A percentile compares a stretch with the other conserved stretches of the same genome.
Evolutionary conservation across 2,797 vertebrate species (phyloP).

Genomic region (Sebastes hubbsi): DNA sequence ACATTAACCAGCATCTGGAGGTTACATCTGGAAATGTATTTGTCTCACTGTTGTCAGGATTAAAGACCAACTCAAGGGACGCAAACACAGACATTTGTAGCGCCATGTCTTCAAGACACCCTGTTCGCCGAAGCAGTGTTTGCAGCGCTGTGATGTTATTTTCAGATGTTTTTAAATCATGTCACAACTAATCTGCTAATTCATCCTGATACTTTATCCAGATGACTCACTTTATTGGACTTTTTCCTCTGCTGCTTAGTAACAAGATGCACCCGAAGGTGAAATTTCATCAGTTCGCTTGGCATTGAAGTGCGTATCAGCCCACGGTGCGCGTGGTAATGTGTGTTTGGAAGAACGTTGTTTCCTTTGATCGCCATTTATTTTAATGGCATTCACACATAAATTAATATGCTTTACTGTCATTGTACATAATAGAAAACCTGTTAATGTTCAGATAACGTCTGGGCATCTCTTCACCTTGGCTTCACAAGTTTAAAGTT

Average conservation of each 20-base stretch:
- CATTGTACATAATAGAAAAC: neutral
- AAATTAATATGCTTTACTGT: neutral
- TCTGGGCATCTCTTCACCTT: neutral
- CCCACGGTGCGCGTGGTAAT: neutral
- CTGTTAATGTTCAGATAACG: neutral
- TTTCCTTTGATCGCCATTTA: neutral
- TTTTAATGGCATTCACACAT: neutral
- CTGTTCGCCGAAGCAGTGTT: neutral
- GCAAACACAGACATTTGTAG: neutral
- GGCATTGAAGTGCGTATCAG: neutral
- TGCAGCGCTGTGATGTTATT: slow-evolving; percentile 18
- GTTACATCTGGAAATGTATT: slow-evolving; percentile 8
- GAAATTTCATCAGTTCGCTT: slow-evolving; percentile 45
- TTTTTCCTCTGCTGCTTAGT: slow-evolving; percentile 18
- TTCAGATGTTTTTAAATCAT: slow-evolving; percentile 23
- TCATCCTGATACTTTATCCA: slow-evolving; percentile 15
- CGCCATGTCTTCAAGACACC: neutral
- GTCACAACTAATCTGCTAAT: slow-evolving; percentile 1
- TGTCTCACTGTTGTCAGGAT: neutral
- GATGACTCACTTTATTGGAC: slow-evolving; percentile 12
- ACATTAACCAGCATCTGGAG: neutral
- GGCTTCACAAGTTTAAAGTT: neutral
- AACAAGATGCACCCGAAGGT: slow-evolving; percentile 24
- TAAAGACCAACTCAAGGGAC: neutral
- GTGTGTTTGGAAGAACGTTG: neutral